A percentile compares a stretch with the other conserved stretches of the same genome.
Evolutionary conservation across 2,888 invertebrate species (phyloP).

Genomic region (Lacanobia oleracea): DNA sequence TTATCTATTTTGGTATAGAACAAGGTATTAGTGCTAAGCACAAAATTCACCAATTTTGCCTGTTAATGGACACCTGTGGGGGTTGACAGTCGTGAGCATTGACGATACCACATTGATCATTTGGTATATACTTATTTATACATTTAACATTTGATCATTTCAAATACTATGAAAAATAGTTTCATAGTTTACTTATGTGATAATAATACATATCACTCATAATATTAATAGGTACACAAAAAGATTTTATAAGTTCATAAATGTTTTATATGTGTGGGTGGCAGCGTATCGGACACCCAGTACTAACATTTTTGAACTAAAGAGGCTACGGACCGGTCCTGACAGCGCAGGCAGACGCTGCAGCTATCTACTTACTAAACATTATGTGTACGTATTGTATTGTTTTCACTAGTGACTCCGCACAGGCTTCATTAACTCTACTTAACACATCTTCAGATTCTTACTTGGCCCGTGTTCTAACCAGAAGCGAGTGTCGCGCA

Average conservation of each 20-base stretch:
- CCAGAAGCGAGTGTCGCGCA: background rate
- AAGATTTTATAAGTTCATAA: constrained; percentile 1
- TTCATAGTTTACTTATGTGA: background rate
- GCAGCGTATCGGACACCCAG: background rate
- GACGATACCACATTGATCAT: background rate
- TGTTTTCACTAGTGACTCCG: background rate
- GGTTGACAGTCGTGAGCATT: constrained; percentile 31
- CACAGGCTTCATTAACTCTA: background rate
- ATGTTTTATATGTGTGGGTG: too few relatives aligned
- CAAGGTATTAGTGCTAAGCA: constrained; percentile 81
- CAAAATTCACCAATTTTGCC: constrained; percentile 67
- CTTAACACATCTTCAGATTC: background rate
- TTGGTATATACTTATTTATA: constrained; percentile 3
- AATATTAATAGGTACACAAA: background rate
- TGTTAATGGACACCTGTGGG: constrained; percentile 42
- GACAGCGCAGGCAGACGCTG: background rate
- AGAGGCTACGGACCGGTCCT: too few relatives aligned
- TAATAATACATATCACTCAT: background rate
- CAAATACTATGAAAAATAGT: background rate
- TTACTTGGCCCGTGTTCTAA: background rate
- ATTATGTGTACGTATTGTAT: constrained; percentile 2
- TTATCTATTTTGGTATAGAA: constrained; percentile 85
- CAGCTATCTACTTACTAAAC: background rate
- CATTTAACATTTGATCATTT: background rate
- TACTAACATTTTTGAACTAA: background rate